Conservation (phyloP, 2,797 vertebrate species). For the Emydoidea blandingii region DNA sequence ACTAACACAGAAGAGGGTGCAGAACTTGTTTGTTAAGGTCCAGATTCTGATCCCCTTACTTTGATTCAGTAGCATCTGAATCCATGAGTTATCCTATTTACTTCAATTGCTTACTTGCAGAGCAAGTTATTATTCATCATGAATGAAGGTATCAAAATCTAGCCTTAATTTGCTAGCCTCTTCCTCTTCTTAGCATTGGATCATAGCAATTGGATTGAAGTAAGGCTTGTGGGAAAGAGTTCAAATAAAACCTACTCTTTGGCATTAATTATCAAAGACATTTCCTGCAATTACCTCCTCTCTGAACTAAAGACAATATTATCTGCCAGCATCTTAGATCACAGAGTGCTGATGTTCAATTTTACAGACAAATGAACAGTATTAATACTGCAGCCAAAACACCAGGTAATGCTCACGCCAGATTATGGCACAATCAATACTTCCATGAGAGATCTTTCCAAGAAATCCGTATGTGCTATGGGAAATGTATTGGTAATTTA, state of each 20-base stretch:
- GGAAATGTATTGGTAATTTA: neutral
- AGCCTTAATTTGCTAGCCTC: neutral
- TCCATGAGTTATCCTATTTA: neutral
- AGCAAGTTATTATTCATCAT: neutral
- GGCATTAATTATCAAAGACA: neutral
- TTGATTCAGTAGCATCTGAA: neutral
- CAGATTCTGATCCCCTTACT: neutral
- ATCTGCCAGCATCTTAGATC: neutral
- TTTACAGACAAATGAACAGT: neutral
- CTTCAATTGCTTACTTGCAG: neutral
- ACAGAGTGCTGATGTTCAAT: neutral
- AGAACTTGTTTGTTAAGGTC: neutral
- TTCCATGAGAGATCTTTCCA: neutral
- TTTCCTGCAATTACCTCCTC: neutral
- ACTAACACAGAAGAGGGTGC: neutral
- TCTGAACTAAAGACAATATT: neutral
- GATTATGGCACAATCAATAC: neutral
- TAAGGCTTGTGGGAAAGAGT: neutral
- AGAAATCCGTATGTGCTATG: neutral
- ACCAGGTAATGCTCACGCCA: neutral
- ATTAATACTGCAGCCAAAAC: neutral
- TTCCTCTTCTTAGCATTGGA: neutral
- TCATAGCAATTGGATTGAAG: neutral
- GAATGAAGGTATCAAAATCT: neutral
- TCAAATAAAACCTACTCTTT: neutral